Evolutionary conservation across 2,113 vertebrate species (phyloP), one percentile per base, ranked within the genome.

Genomic region (Aptenodytes forsteri): DNA sequence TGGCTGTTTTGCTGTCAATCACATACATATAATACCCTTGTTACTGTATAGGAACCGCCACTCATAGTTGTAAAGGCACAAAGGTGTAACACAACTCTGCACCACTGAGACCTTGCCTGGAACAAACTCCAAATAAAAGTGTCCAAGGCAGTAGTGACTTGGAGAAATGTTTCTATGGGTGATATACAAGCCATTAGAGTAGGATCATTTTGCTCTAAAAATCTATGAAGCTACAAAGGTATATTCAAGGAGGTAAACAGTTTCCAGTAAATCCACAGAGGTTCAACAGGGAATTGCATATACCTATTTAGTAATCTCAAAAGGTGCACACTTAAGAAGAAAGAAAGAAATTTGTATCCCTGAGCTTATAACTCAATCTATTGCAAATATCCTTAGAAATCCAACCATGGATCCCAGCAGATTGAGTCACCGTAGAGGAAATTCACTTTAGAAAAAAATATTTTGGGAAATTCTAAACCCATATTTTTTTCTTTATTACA

Each of bases 281-380:
- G n/a, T 84, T 82, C 83, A 71, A n/a, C 25, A 44, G 13, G 50
- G 69, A 94, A 85, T 94, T 85, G 49, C 26, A 65, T 65, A 64
- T 52, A 72, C 36, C 36, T 89, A 69, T 87, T 94, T 40, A 79
- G 61, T 17, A 61, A 95, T 82, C 65, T 89, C 72, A 55, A 36
- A 91, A 85, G 29, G 23, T 82, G 5, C 8, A 27, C 7, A 36
- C 34, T 75, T 77, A 80, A 67, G 59, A 91, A 89, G 38, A 82
- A 81, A 59, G 42, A 91, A 87, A 91, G 50, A 47, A 9, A 71
- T 95, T 40, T 76, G 22, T 76, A 89, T 94, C 72, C 77, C 52
- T 76, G 72, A 77, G 61, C 30, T 91, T 94, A 79, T 65, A 87
- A 85, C 21, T 95, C 89, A 89, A 76, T 97, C 73, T 93, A 14